Evolutionary conservation across 2,797 vertebrate species (phyloP).

Genomic region (Erpetoichthys calabaricus): DNA sequence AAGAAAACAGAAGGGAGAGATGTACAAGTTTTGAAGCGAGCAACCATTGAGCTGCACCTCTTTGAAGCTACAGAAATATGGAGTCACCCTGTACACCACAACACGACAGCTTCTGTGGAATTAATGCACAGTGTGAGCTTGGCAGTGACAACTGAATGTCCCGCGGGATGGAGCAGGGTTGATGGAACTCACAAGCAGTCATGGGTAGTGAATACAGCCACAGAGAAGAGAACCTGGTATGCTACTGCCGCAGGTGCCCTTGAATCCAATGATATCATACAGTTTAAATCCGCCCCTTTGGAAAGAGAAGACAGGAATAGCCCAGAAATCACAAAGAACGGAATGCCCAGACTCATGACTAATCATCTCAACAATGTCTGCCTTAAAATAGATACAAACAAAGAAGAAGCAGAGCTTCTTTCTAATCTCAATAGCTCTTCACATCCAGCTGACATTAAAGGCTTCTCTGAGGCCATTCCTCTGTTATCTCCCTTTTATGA

Average conservation of each 20-base stretch:
- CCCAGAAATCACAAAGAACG: not conserved
- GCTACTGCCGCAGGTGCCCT: not conserved
- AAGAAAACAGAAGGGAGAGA: slow-evolving; percentile 18
- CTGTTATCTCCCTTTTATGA: not conserved
- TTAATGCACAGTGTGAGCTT: slow-evolving; percentile 29
- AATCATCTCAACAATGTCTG: not conserved
- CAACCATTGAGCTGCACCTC: slow-evolving; percentile 16
- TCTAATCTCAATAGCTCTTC: not conserved
- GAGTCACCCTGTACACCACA: slow-evolving; percentile 27
- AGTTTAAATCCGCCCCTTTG: not conserved
- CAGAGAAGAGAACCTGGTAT: too few relatives aligned
- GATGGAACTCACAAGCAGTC: slow-evolving; percentile 15
- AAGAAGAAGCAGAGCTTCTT: not conserved
- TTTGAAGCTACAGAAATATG: slow-evolving; percentile 33
- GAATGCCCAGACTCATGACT: not conserved
- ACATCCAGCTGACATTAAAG: not conserved
- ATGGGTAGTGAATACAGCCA: not conserved
- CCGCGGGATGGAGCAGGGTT: slow-evolving; percentile 34
- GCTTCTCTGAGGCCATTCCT: not conserved
- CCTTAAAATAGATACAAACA: not conserved
- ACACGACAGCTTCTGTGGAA: slow-evolving; percentile 32
- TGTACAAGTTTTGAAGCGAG: too few relatives aligned
- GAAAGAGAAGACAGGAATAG: slow-evolving; percentile 7
- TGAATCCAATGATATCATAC: not conserved
- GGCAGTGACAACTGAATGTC: slow-evolving; percentile 32